Percentiles rank a stretch among this genome's conserved stretches.
Evolutionary conservation across 2,797 vertebrate species (phyloP).

Genomic region (Diceros bicornis): DNA sequence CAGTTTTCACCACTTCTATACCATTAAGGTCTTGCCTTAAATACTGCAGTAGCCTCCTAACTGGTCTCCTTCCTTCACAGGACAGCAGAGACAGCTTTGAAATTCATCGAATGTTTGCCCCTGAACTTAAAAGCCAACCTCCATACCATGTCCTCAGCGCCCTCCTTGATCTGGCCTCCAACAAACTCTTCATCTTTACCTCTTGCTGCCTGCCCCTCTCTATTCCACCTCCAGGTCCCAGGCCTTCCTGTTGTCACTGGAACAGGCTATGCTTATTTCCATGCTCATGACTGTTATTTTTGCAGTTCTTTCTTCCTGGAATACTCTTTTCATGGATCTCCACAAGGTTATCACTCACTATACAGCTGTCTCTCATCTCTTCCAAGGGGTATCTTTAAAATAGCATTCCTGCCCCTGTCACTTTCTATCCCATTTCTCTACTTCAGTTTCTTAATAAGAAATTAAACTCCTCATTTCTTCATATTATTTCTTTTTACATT

Average conservation of each 20-base stretch:
- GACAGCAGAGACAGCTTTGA: background rate
- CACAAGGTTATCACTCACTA: background rate
- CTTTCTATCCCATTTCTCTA: background rate
- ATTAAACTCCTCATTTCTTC: background rate
- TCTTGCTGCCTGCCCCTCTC: background rate
- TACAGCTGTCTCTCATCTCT: background rate
- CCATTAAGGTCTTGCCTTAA: background rate
- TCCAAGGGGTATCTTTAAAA: background rate
- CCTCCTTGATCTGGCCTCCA: background rate
- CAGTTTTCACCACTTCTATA: background rate
- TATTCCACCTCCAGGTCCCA: background rate
- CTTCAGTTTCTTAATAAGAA: constrained; percentile 28
- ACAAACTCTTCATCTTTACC: background rate
- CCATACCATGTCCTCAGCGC: background rate
- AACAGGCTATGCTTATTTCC: background rate
- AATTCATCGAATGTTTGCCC: background rate
- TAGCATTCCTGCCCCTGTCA: background rate
- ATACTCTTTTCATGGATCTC: background rate
- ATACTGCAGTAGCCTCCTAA: background rate
- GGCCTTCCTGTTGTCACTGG: background rate
- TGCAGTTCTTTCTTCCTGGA: background rate
- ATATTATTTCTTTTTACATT: background rate
- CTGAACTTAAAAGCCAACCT: background rate
- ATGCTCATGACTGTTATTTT: background rate
- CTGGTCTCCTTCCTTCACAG: background rate